phyloP scores from a whole-genome alignment of 1,140 invertebrate species.

The Liolophura sinensis region DNA sequence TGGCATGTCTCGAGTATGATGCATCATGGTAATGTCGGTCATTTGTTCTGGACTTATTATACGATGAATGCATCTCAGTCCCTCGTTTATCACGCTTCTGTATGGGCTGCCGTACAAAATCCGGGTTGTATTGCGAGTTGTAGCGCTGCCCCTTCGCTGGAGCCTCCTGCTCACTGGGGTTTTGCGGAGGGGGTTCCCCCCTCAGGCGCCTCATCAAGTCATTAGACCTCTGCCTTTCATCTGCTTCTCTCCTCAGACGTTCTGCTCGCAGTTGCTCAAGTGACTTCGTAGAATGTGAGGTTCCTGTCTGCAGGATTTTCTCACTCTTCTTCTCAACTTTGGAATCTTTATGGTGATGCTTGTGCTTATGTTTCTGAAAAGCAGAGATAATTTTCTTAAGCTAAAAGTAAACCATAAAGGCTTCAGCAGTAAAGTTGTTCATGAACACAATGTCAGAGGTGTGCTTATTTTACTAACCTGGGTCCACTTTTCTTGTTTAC shows the following conservation, averaged over 20 bases:
- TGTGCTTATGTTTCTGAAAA: slow-evolving; percentile 9
- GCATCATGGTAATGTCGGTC: no score
- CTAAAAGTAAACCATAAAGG: no score
- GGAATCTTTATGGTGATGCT: slow-evolving; percentile 7
- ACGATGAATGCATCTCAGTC: neutral
- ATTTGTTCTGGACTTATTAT: no score
- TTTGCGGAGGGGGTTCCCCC: slow-evolving; percentile 58
- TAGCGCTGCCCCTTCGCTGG: slow-evolving; percentile 72
- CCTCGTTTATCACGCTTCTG: neutral
- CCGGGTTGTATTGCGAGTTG: slow-evolving; percentile 91
- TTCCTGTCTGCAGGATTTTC: no score
- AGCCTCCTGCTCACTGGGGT: slow-evolving; percentile 22
- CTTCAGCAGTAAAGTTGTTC: no score
- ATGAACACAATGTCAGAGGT: no score
- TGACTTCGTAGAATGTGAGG: slow-evolving; percentile 43
- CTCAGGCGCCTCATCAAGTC: slow-evolving; percentile 69
- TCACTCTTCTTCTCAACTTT: no score
- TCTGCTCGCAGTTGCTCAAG: slow-evolving; percentile 78
- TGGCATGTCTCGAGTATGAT: no score
- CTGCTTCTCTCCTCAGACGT: slow-evolving; percentile 76
- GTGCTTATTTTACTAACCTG: no score
- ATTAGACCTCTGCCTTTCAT: slow-evolving; percentile 74
- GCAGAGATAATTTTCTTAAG: neutral
- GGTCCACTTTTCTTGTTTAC: no score
- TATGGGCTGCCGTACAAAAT: slow-evolving; percentile 35